These are phyloP conservation scores for Aselliscus stoliczkanus DNA, from an alignment of 2,797 vertebrate genomes.

Conservation along the genomic window DNA sequence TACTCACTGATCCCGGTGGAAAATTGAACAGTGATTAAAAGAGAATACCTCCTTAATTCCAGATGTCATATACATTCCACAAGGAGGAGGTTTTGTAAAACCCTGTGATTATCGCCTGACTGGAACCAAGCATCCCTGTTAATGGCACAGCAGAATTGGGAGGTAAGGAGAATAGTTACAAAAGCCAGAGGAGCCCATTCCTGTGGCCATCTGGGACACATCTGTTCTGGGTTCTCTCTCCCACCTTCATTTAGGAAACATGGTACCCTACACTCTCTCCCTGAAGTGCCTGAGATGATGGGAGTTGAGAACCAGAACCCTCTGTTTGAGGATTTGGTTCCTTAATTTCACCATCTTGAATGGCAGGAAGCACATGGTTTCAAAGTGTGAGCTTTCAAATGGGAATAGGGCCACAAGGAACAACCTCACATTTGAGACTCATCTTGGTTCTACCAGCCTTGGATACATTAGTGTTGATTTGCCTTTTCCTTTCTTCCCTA, in stretches of 20 bases:
- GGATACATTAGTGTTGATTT: not conserved
- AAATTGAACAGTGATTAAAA: conserved; percentile 78
- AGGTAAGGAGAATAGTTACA: not conserved
- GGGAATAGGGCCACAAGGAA: not conserved
- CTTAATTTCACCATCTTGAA: conserved; percentile 73
- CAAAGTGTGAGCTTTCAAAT: conserved; percentile 56
- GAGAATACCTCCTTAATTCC: conserved; percentile 70
- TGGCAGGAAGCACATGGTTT: conserved; percentile 62
- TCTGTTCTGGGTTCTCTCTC: conserved; percentile 42
- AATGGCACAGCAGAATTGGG: not conserved
- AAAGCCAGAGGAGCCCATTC: conserved; percentile 25
- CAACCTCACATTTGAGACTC: not conserved
- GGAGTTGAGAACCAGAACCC: conserved; percentile 70
- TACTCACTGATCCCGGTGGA: conserved; percentile 59
- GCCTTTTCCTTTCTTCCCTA: not conserved
- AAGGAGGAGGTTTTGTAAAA: conserved; percentile 55
- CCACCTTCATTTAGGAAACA: conserved; percentile 34
- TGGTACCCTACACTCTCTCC: not conserved
- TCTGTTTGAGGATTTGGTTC: conserved; percentile 67
- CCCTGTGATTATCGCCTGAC: not conserved
- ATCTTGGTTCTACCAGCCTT: not conserved
- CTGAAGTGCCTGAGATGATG: conserved; percentile 31
- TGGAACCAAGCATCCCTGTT: not conserved
- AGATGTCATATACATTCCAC: conserved; percentile 59
- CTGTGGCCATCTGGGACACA: conserved; percentile 69